phyloP scores from a whole-genome alignment of 1,140 invertebrate species.

The Calycopis cecrops region DNA sequence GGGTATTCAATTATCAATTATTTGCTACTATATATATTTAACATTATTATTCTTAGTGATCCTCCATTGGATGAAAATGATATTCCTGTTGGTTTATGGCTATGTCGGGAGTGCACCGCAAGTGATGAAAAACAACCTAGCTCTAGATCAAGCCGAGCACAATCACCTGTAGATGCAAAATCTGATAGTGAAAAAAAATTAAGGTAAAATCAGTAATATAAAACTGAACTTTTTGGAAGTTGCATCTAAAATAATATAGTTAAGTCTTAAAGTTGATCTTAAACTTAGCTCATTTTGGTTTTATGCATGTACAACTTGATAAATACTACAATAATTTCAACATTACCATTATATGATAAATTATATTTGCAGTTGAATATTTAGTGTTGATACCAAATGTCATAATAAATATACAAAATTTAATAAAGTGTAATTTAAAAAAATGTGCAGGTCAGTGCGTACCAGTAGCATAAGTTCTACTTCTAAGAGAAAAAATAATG shows the following conservation, averaged over 20 bases:
- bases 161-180: constrained; percentile 53
- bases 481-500: constrained; percentile 42
- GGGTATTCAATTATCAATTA: too few species aligned
- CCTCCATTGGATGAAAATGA: constrained; percentile 91
- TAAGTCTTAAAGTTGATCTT: too few species aligned
- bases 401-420: too few species aligned
- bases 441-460: constrained; percentile 27
- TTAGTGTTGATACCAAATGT: too few species aligned
- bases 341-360: too few species aligned
- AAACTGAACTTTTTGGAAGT: background rate
- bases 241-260: too few species aligned
- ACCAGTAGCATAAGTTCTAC: constrained; percentile 40
- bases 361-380: too few species aligned
- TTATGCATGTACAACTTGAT: too few species aligned
- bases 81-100: constrained; percentile 93
- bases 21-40: background rate
- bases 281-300: too few species aligned
- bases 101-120: constrained; percentile 87
- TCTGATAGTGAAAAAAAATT: constrained; percentile 56
- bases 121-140: constrained; percentile 60
- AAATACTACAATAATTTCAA: too few species aligned
- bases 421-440: constrained; percentile 3
- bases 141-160: constrained; percentile 48
- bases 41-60: constrained; percentile 77
- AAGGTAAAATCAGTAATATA: constrained; percentile 31